These are phyloP conservation scores for Papilio helenus DNA, from an alignment of 1,140 invertebrate species.

Conservation along the genomic window DNA sequence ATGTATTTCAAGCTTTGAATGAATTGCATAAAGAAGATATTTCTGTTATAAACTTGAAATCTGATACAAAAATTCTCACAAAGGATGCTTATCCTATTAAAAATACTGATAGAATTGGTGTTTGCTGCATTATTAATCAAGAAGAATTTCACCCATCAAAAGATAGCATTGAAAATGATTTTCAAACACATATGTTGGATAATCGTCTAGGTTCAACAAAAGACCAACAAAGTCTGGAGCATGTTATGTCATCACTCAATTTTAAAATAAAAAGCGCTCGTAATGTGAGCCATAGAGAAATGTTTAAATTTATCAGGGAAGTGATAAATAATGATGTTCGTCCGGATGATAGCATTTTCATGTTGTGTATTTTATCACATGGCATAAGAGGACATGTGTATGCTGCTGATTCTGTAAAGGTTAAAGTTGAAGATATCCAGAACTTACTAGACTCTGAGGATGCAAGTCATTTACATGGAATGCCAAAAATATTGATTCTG, in stretches of 20 bases:
- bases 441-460: slow-evolving; percentile 68
- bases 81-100: slow-evolving; percentile 64
- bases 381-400: slow-evolving; percentile 71
- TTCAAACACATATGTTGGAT: slow-evolving; percentile 45
- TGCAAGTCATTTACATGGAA: slow-evolving; percentile 55
- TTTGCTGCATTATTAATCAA: slow-evolving; percentile 77
- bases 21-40: slow-evolving; percentile 54
- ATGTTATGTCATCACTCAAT: slow-evolving; percentile 64
- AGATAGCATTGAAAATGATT: slow-evolving; percentile 56
- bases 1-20: slow-evolving; percentile 53
- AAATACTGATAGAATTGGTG: slow-evolving; percentile 63
- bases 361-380: slow-evolving; percentile 76
- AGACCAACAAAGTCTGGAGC: slow-evolving; percentile 61
- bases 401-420: slow-evolving; percentile 73
- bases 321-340: slow-evolving; percentile 56
- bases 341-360: slow-evolving; percentile 70
- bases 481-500: slow-evolving; percentile 73
- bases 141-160: slow-evolving; percentile 72
- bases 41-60: slow-evolving; percentile 55
- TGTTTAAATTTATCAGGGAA: slow-evolving; percentile 63
- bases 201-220: slow-evolving; percentile 62
- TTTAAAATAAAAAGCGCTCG: slow-evolving; percentile 62
- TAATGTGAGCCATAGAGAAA: slow-evolving; percentile 63
- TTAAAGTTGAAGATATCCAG: slow-evolving; percentile 72
- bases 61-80: slow-evolving; percentile 55